phyloP scores from a whole-genome alignment of 2,113 vertebrate genomes.

The Rattus rattus region DNA sequence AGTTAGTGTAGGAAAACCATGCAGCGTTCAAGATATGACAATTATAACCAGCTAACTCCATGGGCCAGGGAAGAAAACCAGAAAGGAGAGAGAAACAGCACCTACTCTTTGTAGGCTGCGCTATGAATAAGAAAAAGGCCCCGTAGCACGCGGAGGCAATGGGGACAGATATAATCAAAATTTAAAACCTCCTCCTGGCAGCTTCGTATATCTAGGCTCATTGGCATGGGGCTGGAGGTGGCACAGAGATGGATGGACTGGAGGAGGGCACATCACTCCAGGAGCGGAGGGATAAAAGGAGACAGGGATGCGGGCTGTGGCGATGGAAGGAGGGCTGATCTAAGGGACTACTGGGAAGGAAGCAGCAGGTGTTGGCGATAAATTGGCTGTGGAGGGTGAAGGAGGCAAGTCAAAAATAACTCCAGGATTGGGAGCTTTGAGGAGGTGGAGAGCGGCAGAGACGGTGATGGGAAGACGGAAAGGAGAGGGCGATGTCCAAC shows the following conservation, averaged over 20 bases:
- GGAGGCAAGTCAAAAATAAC: constrained; percentile 49
- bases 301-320: background rate
- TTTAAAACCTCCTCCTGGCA: constrained; percentile 27
- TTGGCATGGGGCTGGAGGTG: background rate
- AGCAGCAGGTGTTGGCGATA: constrained; percentile 56
- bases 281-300: background rate
- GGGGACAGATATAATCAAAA: background rate
- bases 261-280: background rate
- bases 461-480: background rate
- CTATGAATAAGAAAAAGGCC: constrained; percentile 1
- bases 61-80: background rate
- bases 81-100: background rate
- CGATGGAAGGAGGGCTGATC: constrained; percentile 1
- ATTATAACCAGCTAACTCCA: background rate
- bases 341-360: background rate
- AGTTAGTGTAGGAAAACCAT: background rate
- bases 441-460: background rate
- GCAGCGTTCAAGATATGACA: background rate
- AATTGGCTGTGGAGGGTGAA: constrained; percentile 50
- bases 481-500: background rate
- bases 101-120: background rate
- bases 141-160: background rate
- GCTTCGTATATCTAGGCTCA: background rate
- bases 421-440: constrained; percentile 13
- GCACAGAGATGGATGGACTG: background rate